These are phyloP conservation scores for Clupea harengus DNA, from an alignment of 2,113 vertebrate genomes.

Conservation along the genomic window DNA sequence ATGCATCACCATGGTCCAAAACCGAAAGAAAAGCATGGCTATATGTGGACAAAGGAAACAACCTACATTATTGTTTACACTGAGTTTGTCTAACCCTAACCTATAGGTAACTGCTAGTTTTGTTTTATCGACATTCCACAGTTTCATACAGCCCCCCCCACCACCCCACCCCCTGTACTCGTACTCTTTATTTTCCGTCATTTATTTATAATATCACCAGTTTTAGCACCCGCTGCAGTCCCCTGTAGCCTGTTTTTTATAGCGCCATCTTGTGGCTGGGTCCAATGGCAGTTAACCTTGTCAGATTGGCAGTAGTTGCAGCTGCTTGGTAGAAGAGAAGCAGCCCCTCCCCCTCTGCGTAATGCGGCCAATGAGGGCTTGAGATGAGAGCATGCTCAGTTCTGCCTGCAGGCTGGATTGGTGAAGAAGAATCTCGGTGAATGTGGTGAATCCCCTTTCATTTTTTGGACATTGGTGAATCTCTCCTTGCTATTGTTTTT, in stretches of 20 bases:
- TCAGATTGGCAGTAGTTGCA: slow-evolving; percentile 64
- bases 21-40: slow-evolving; percentile 30
- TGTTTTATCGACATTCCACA: neutral
- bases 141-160: neutral
- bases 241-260: neutral
- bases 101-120: slow-evolving; percentile 29
- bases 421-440: neutral
- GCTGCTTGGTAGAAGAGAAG: slow-evolving; percentile 45
- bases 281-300: slow-evolving; percentile 63
- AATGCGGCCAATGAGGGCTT: neutral
- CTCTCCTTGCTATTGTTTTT: neutral
- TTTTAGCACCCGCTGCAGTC: neutral
- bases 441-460: neutral
- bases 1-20: slow-evolving; percentile 30
- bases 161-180: neutral
- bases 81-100: slow-evolving; percentile 23
- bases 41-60: slow-evolving; percentile 22
- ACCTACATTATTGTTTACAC: slow-evolving; percentile 22
- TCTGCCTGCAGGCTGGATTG: neutral
- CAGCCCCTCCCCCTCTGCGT: slow-evolving; percentile 35
- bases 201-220: neutral
- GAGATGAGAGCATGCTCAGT: neutral
- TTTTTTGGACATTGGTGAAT: no score
- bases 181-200: no score
- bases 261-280: slow-evolving; percentile 1